These are phyloP conservation scores for Zosterops borbonicus DNA, from an alignment of 2,113 vertebrate genomes.

Conservation along the genomic window DNA sequence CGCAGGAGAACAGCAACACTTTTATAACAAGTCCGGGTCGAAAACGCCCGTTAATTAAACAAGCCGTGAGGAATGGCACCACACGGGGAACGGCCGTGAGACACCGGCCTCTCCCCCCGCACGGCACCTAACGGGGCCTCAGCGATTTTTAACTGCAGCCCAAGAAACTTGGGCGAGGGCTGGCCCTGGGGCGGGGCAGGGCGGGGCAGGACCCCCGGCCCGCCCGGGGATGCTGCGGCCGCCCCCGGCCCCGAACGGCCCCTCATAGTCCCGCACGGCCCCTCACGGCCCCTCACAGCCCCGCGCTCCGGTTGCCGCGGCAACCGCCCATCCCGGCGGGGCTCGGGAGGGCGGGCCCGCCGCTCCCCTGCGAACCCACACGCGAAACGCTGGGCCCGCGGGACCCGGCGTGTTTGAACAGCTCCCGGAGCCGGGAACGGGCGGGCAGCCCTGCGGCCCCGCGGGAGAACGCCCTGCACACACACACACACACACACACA, in stretches of 20 bases:
- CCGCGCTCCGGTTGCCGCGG: background rate
- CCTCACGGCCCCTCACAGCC: no score
- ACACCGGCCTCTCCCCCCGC: background rate
- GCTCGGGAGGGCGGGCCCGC: background rate
- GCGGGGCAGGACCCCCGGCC: background rate
- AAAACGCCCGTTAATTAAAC: conserved; percentile 75
- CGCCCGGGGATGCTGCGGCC: background rate
- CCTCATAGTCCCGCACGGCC: no score
- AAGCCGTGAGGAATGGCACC: conserved; percentile 71
- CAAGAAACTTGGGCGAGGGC: background rate
- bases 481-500: accelerated
- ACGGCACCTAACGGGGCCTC: background rate
- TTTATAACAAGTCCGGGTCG: conserved; percentile 69
- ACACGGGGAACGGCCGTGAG: conserved; percentile 24
- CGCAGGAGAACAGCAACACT: conserved; percentile 70
- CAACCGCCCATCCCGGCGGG: background rate
- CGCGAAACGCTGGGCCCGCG: background rate
- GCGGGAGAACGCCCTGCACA: accelerated
- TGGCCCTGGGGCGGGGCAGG: background rate
- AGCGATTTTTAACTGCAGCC: background rate
- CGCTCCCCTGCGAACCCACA: accelerated
- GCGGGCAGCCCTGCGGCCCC: accelerated
- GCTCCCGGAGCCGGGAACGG: background rate
- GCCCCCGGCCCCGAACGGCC: background rate
- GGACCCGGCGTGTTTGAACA: accelerated